Evolutionary conservation across 2,113 vertebrate genomes (phyloP), one percentile per base, ranked within the genome.

Genomic region (Buteo buteo): DNA sequence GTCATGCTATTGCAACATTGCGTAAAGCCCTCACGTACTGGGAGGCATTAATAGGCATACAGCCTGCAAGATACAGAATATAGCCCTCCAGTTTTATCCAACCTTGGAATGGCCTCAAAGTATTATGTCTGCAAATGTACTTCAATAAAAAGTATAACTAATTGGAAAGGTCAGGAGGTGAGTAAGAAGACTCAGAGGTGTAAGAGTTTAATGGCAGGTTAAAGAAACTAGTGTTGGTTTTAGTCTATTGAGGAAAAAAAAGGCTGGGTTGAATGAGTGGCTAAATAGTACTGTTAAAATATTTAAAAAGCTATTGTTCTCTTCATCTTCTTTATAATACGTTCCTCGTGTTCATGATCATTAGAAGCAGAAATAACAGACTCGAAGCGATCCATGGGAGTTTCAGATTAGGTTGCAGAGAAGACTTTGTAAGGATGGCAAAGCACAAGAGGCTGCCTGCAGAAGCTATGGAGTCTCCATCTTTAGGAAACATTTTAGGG

Each of bases 241-340:
- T 66, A 74, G 16, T 67, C 25, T n/a, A 15, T 1, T 49, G 24
- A 4, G 12, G 4, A 6, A 36, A 69, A 45, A 38, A 38, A 47
- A 9, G 18, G 11, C 1, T 1, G 4, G 3, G 7, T 29, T 82
- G 47, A 88, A 50, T 0, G 3, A 64, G 16, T 3, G 3, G 3
- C 55, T 78, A 67, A 85, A 79, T 42, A 71, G 16, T 52, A 13
- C 7, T 45, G n/a, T 38, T 85, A 62, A 87, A 84, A 88, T 90
- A 85, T 24, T 79, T 12, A 2, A 59, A 94, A 76, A 82, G 2
- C 3, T 71, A 49, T 36, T 66, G 16, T 52, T 32, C 22, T 79
- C 57, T 82, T 85, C 15, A 26, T 69, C 34, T 52, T 74, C 44
- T 73, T 93, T 81, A 66, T 11, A 82, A 17, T 28, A 25, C 0